Percentiles rank a stretch among this genome's conserved stretches.
These are phyloP conservation scores for Neelides sp. DNA, from an alignment of 1,140 invertebrate species.

Conservation along the genomic window DNA sequence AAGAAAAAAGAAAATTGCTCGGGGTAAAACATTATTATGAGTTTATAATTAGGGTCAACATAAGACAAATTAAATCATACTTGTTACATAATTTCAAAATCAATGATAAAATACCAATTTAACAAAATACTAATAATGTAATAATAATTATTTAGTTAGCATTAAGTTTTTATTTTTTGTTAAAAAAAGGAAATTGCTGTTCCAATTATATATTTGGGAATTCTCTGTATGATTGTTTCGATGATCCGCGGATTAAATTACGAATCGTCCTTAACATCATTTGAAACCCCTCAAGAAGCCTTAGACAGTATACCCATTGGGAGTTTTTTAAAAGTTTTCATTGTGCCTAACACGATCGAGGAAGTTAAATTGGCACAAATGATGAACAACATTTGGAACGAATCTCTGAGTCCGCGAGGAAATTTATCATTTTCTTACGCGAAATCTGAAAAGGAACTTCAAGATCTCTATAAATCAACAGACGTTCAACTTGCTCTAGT, in stretches of 20 bases:
- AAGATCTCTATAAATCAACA: constrained; percentile 36
- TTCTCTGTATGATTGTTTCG: constrained; percentile 56
- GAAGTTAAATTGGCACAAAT: constrained; percentile 42
- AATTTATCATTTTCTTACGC: constrained; percentile 13
- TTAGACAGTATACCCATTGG: constrained; percentile 46
- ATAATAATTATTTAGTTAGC: too few species aligned
- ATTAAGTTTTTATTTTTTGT: constrained; percentile 8
- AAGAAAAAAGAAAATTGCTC: constrained; percentile 12
- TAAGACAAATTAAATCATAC: background rate
- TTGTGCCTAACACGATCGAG: constrained; percentile 52
- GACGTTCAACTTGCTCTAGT: constrained; percentile 39
- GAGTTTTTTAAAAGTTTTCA: constrained; percentile 50
- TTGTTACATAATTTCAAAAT: background rate
- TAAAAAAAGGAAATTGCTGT: constrained; percentile 54
- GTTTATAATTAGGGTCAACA: background rate
- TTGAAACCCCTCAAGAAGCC: constrained; percentile 45
- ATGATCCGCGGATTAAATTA: constrained; percentile 60
- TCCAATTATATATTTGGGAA: constrained; percentile 55
- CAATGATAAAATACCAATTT: background rate
- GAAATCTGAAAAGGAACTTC: background rate
- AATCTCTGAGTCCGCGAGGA: constrained; percentile 34
- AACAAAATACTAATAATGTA: background rate
- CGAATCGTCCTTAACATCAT: constrained; percentile 48
- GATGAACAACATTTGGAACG: constrained; percentile 11
- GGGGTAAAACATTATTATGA: constrained; percentile 10